Base-by-base conservation (phyloP, 2,113 vertebrate species). In the Petroica traversi region DNA sequence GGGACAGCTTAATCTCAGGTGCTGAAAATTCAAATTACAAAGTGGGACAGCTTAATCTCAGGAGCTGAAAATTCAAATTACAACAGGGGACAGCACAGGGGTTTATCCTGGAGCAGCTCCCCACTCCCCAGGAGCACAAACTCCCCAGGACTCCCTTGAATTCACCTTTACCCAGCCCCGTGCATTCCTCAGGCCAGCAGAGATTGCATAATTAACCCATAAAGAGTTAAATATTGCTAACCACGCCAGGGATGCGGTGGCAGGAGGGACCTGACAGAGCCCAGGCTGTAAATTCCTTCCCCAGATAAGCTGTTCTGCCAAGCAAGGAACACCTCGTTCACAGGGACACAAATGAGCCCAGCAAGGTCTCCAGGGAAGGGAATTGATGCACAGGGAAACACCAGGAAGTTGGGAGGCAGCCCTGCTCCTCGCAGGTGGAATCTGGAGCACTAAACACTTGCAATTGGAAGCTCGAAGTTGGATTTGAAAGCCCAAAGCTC, bases 181-280 rank as follows among this genome's bases (percentile, higher is more conserved):
- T 12, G 17, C 41, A 45, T 62, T 76, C 91, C 40, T 80, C 34
- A 93, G 75, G 46, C 92, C 61, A 59, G 88, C 79, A 94, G 52
- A 64, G 40, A 87, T 68, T 72, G 71, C 69, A 76, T 48, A 72
- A 95, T 63, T 48, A 92, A 94, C 93, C 76, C 82, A 92, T 87
- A 83, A 93, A 87, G 96, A 75, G 94, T 82, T 95, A 90, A 97
- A 95, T 19, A 83, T 51, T 79, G 57, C 85, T 92, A 72, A 95
- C 81, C 41, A 71, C 13, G 78, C 67, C 86, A 75, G 57, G 20
- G 75, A 49, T 26, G 45, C 11, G 23, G 68, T 7, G 6, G 66
- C 5, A 22, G 73, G 46, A 68, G 59, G 54, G 4, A 18, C n/a
- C n/a, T 31, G 11, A 46, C 31, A 45, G 82, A 40, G 61, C 11